These are phyloP conservation scores for Dipodomys ordii DNA, from an alignment of 2,113 vertebrate genomes.

Conservation along the genomic window DNA sequence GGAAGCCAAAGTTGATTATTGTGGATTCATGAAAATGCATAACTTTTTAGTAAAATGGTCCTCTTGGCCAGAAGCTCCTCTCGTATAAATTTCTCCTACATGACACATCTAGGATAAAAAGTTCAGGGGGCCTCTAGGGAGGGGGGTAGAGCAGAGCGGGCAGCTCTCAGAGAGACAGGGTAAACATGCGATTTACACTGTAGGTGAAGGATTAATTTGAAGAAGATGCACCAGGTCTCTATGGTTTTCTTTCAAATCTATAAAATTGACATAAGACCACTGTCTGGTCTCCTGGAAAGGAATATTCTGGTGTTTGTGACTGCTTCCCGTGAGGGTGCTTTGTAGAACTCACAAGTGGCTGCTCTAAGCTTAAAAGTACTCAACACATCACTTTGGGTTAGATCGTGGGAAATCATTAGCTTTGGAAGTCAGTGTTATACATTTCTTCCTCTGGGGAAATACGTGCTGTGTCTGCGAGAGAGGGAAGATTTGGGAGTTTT, in stretches of 20 bases:
- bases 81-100: not conserved
- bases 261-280: constrained; percentile 68
- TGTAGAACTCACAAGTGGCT: constrained; percentile 63
- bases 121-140: constrained; percentile 39
- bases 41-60: constrained; percentile 37
- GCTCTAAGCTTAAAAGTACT: constrained; percentile 44
- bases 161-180: constrained; percentile 4
- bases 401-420: constrained; percentile 10
- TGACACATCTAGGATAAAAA: constrained; percentile 11
- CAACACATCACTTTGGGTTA: constrained; percentile 33
- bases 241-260: constrained; percentile 62
- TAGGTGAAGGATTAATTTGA: constrained; percentile 73
- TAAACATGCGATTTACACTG: constrained; percentile 65
- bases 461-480: not conserved
- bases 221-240: constrained; percentile 52
- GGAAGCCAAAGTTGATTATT: not conserved
- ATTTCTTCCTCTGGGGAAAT: constrained; percentile 33
- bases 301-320: constrained; percentile 57
- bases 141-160: not conserved
- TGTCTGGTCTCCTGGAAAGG: constrained; percentile 44
- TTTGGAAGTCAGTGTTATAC: constrained; percentile 32
- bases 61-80: not conserved
- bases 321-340: constrained; percentile 24
- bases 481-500: not conserved
- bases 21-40: constrained; percentile 46